Conservation (phyloP, 1,140 invertebrate genomes). For the Leptinotarsa undecemlineata region DNA sequence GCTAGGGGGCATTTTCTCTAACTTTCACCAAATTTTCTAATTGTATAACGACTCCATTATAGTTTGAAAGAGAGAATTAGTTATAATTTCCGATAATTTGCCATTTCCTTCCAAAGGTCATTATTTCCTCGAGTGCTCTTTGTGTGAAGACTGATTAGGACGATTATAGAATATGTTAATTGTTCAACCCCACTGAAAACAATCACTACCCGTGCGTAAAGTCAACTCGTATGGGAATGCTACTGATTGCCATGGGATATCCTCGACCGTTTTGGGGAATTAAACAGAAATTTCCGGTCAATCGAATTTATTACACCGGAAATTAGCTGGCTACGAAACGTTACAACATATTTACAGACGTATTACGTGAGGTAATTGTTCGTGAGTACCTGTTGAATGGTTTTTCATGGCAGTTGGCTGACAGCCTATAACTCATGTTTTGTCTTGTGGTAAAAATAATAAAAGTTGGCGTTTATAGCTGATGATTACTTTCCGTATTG, state of each 20-base stretch:
- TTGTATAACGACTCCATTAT: background rate
- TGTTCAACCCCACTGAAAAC: constrained; percentile 2
- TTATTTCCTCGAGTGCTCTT: background rate
- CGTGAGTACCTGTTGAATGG: background rate
- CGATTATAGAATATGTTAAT: constrained; percentile 14
- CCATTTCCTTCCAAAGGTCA: background rate
- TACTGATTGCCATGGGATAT: constrained; percentile 36
- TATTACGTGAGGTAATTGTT: constrained; percentile 20
- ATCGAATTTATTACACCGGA: constrained; percentile 40
- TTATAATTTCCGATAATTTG: background rate
- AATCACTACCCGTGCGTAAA: constrained; percentile 12
- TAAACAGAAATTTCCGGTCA: constrained; percentile 45
- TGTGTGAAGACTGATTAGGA: background rate
- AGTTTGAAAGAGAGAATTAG: background rate
- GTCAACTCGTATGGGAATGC: constrained; percentile 32
- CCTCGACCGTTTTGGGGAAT: constrained; percentile 37
- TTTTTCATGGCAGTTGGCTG: constrained; percentile 1
- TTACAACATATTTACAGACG: constrained; percentile 22
- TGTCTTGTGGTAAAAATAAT: too few relatives aligned
- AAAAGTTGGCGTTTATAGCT: too few relatives aligned
- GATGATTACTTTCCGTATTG: too few relatives aligned
- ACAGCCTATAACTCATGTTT: background rate
- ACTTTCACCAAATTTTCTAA: background rate
- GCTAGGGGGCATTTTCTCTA: too few relatives aligned
- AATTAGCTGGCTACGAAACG: constrained; percentile 38